phyloP scores from a whole-genome alignment of 2,888 invertebrate species.

The Cerceris ruficornis region DNA sequence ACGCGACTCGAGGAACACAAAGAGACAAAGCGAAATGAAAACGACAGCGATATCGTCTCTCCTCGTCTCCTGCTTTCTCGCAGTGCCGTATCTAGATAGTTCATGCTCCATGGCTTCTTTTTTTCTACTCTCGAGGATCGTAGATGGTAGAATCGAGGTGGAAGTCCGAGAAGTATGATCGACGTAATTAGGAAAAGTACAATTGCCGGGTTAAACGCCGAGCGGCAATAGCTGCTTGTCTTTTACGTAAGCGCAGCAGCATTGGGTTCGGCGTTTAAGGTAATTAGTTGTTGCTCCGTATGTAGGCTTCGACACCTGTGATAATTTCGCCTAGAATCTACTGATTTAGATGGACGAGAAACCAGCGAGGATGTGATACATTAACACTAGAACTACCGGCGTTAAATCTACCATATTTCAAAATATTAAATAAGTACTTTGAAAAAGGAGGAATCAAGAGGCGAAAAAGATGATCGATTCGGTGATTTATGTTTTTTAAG shows the following conservation, averaged over 20 bases:
- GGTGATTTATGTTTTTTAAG: too few relatives aligned
- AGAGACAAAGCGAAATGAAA: slow-evolving; percentile 53
- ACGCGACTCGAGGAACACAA: slow-evolving; percentile 9
- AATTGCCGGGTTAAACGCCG: background rate
- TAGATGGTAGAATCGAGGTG: slow-evolving; percentile 1
- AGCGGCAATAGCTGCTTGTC: slow-evolving; percentile 4
- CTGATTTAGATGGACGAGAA: too few relatives aligned
- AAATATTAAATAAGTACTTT: too few relatives aligned
- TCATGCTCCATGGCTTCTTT: background rate
- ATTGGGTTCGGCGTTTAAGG: slow-evolving; percentile 15
- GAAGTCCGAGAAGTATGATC: background rate
- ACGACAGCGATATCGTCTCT: slow-evolving; percentile 40
- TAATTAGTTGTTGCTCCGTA: too few relatives aligned
- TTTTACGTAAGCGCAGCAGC: slow-evolving; percentile 35
- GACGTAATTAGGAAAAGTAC: slow-evolving; percentile 25
- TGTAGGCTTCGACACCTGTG: too few relatives aligned
- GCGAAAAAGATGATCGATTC: too few relatives aligned
- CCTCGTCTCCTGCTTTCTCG: slow-evolving; percentile 37
- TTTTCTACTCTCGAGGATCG: too few relatives aligned
- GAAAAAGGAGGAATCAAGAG: too few relatives aligned
- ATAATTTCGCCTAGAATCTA: too few relatives aligned
- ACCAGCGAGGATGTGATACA: too few relatives aligned
- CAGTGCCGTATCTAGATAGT: slow-evolving; percentile 27
- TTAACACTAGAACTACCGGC: too few relatives aligned
- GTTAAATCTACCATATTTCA: too few relatives aligned